phyloP scores from a whole-genome alignment of 1,140 invertebrate species.

The Araneus ventricosus region DNA sequence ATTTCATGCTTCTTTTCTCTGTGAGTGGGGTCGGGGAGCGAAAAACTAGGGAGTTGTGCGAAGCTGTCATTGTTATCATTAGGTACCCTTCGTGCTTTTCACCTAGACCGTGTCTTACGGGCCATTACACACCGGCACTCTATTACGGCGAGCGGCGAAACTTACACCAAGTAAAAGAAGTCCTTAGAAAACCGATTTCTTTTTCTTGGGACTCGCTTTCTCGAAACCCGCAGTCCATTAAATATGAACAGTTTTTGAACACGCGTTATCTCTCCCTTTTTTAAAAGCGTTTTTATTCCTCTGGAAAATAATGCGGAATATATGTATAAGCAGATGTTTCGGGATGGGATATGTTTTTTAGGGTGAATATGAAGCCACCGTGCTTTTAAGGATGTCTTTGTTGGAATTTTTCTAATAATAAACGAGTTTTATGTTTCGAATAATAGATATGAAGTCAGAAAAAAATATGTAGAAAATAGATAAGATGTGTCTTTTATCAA shows the following conservation, averaged over 20 bases:
- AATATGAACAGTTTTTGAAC: constrained; percentile 43
- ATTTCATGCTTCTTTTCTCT: constrained; percentile 60
- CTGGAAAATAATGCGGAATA: not conserved
- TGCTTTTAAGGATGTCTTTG: constrained; percentile 27
- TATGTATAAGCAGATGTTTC: constrained; percentile 29
- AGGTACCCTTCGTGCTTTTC: constrained; percentile 35
- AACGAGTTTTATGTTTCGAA: constrained; percentile 31
- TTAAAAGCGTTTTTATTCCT: constrained; percentile 33
- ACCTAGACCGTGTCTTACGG: constrained; percentile 43
- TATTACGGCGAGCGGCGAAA: constrained; percentile 34
- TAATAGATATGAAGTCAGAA: not conserved
- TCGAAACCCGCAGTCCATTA: constrained; percentile 16
- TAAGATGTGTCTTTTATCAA: not conserved
- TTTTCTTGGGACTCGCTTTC: not conserved
- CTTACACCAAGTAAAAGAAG: constrained; percentile 59
- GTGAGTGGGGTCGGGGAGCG: constrained; percentile 14
- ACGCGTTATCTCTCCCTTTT: constrained; percentile 6
- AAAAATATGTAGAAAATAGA: not conserved
- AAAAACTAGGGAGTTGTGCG: not conserved
- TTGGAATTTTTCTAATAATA: not conserved
- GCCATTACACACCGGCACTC: constrained; percentile 37
- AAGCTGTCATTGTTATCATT: constrained; percentile 59
- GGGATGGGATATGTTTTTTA: not conserved
- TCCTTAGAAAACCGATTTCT: constrained; percentile 23
- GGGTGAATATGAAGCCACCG: constrained; percentile 28